Percentiles rank a stretch among this genome's conserved stretches.
phyloP scores from a whole-genome alignment of 2,797 vertebrate genomes.

The Smutsia temminckii region DNA sequence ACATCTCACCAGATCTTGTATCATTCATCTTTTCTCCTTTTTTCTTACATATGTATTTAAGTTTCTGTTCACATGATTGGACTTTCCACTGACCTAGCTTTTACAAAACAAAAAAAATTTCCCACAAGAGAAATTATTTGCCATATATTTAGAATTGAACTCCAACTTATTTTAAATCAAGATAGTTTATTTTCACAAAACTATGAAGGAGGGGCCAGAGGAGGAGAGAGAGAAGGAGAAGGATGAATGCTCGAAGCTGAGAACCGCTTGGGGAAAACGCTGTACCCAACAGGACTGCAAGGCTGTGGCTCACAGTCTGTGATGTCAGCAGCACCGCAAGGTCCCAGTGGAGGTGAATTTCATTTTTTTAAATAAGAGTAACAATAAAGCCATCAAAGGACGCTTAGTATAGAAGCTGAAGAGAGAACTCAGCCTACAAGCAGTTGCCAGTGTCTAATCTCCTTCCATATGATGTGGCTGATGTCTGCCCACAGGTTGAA shows the following conservation, averaged over 20 bases:
- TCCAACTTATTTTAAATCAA: slow-evolving; percentile 16
- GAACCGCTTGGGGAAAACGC: not conserved
- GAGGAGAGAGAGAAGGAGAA: not conserved
- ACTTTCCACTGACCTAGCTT: slow-evolving; percentile 90
- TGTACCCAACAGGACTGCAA: not conserved
- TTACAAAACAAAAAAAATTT: slow-evolving; percentile 51
- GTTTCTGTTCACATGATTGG: slow-evolving; percentile 85
- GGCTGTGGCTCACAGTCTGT: not conserved
- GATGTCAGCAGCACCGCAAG: not conserved
- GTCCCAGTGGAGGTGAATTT: not conserved
- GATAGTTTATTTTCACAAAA: not conserved
- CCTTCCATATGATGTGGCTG: not conserved
- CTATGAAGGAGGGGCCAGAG: not conserved
- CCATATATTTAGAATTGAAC: slow-evolving; percentile 33
- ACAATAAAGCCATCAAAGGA: slow-evolving; percentile 13
- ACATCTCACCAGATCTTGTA: slow-evolving; percentile 81
- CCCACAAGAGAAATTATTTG: slow-evolving; percentile 40
- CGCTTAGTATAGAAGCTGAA: not conserved
- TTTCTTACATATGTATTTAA: slow-evolving; percentile 93
- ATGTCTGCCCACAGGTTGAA: not conserved
- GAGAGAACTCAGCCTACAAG: not conserved
- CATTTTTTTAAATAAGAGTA: not conserved
- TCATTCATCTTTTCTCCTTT: slow-evolving; percentile 87
- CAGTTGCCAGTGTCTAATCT: not conserved
- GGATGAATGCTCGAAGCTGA: not conserved